These are phyloP conservation scores for Asobara japonica DNA, from an alignment of 1,140 invertebrate genomes.

Conservation along the genomic window DNA sequence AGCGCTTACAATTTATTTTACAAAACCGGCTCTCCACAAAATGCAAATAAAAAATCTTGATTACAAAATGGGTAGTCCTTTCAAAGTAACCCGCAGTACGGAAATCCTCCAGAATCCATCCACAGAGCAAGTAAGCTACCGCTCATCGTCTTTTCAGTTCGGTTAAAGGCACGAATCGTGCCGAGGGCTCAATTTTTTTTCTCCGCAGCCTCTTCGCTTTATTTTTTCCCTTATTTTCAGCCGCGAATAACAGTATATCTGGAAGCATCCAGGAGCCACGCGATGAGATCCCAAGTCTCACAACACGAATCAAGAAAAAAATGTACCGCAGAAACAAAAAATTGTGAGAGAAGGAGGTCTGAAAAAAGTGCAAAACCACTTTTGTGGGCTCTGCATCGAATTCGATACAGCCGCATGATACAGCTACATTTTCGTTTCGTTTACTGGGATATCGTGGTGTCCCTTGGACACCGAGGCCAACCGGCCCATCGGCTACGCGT, in stretches of 20 bases:
- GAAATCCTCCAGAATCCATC: not conserved
- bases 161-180: conserved; percentile 15
- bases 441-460: conserved; percentile 10
- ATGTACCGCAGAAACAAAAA: not conserved
- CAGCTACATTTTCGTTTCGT: conserved; percentile 18
- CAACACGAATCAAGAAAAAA: not conserved
- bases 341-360: not conserved
- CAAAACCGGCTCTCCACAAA: no score
- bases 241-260: conserved; percentile 20
- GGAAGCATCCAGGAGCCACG: not conserved
- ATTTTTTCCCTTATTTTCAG: conserved; percentile 1
- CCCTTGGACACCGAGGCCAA: conserved; percentile 6
- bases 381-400: conserved; percentile 5
- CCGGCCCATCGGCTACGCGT: conserved; percentile 1
- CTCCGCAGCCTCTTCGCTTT: not conserved
- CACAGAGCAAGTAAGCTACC: no score
- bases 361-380: conserved; percentile 1
- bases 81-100: not conserved
- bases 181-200: not conserved
- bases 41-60: no score
- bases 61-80: not conserved
- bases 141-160: not conserved
- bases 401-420: conserved; percentile 9
- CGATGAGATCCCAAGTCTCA: not conserved
- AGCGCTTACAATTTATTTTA: not conserved